Evolutionary conservation across 2,797 vertebrate species (phyloP).

Genomic region (Xenopus petersii): DNA sequence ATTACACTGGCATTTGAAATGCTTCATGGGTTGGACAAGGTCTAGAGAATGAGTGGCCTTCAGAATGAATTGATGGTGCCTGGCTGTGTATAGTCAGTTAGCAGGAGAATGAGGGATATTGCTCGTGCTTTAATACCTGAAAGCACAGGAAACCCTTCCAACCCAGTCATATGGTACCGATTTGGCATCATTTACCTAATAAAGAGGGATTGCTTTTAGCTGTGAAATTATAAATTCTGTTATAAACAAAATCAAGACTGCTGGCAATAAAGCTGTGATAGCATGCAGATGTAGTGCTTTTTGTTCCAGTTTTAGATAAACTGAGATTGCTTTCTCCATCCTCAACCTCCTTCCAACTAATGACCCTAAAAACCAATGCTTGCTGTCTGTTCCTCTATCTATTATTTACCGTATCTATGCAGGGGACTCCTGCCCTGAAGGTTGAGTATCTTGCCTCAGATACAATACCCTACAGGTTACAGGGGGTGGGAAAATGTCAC

Average conservation of each 20-base stretch:
- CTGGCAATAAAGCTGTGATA: slow-evolving; percentile 29
- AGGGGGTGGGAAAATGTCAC: too few species aligned
- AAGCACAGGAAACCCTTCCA: neutral
- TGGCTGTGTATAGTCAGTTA: neutral
- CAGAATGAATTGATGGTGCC: neutral
- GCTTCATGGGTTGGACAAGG: neutral
- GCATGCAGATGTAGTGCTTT: slow-evolving; percentile 28
- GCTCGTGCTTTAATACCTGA: neutral
- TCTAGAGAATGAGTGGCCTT: slow-evolving; percentile 13
- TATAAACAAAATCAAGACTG: slow-evolving; percentile 30
- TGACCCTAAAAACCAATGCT: too few species aligned
- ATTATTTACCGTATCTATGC: too few species aligned
- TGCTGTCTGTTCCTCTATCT: too few species aligned
- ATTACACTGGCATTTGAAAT: slow-evolving; percentile 10
- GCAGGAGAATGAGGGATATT: neutral
- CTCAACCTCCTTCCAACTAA: neutral
- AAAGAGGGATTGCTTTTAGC: slow-evolving; percentile 26
- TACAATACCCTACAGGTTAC: too few species aligned
- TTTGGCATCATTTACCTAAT: slow-evolving; percentile 24
- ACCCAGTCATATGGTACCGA: slow-evolving; percentile 31
- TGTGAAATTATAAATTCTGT: slow-evolving; percentile 29
- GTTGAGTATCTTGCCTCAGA: too few species aligned
- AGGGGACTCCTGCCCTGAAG: too few species aligned
- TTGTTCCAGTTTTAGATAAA: neutral
- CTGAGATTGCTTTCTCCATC: neutral